A percentile compares a stretch with the other conserved stretches of the same genome.
These are phyloP conservation scores for Engystomops pustulosus DNA, from an alignment of 2,113 vertebrate species.

Conservation along the genomic window DNA sequence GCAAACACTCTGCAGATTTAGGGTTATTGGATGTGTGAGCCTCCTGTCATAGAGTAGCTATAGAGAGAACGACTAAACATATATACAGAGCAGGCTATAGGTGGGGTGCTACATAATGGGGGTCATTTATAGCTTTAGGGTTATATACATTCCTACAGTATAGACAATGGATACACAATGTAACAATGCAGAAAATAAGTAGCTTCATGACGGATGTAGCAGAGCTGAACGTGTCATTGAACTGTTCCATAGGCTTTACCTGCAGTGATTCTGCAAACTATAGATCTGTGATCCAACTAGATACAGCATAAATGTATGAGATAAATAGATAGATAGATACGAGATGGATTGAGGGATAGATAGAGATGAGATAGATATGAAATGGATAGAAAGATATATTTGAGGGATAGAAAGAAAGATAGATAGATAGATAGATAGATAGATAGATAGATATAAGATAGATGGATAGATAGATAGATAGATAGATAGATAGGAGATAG, in stretches of 20 bases:
- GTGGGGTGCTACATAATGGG: background rate
- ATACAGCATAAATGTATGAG: too few relatives aligned
- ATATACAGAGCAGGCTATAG: background rate
- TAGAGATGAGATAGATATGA: too few relatives aligned
- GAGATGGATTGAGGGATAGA: too few relatives aligned
- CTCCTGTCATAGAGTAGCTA: conserved; percentile 4
- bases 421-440: too few relatives aligned
- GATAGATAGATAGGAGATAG: too few relatives aligned
- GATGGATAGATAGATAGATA: too few relatives aligned
- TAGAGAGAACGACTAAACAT: conserved; percentile 7
- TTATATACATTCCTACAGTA: background rate
- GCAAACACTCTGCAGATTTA: conserved; percentile 23
- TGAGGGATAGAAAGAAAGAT: background rate
- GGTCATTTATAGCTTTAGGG: background rate
- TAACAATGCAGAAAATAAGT: background rate
- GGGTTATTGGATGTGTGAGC: background rate
- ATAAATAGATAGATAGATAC: too few relatives aligned
- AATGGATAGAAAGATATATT: too few relatives aligned
- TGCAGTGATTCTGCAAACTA: too few relatives aligned
- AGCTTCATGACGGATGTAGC: background rate
- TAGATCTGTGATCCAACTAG: too few relatives aligned
- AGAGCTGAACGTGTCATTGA: background rate
- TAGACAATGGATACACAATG: background rate
- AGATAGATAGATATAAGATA: too few relatives aligned
- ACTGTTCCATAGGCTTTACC: too few relatives aligned